Base-by-base conservation (phyloP, 2,113 vertebrate genomes). In the Hippocampus abdominalis region DNA sequence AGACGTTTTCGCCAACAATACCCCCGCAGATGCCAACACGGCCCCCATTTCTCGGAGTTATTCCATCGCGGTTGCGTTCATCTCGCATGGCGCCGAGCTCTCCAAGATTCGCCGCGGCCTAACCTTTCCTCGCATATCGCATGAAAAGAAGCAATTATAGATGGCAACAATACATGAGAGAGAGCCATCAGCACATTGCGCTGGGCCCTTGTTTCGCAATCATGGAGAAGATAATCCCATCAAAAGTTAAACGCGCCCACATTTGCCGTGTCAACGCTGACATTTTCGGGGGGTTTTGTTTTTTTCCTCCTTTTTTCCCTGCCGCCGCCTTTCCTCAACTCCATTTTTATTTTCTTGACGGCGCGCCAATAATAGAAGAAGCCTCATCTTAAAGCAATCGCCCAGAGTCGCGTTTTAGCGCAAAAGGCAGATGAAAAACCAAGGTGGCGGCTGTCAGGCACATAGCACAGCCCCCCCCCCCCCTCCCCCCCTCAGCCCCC, bases 61-160 rank as follows among this genome's bases (percentile, higher is more conserved):
- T 70, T 15, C 49, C 78, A 23, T 53, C 10, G 21, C n/a, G 49
- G 51, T 11, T 73, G 54, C 66, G 42, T 84, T 86, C 78, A 89
- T 66, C 69, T 60, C 69, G 23, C 64, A 23, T 40, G 53, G 46
- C 75, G 76, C 78, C 70, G 44, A 71, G 72, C 65, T 64, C 79
- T 76, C 65, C 81, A 81, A 73, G 61, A 74, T 83, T 81, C 74
- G 77, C 60, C 66, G 56, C 63, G 64, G 56, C 76, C 66, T 80
- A 80, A 82, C 72, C 80, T 85, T 87, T 81, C 25, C 59, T 46
- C 71, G 70, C 68, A 61, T 82, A 81, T 87, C 65, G 76, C 80
- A 81, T 85, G 81, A 89, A 91, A 80, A 83, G 87, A 91, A 91
- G 86, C 88, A 89, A 91, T 92, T 92, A 92, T 88, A 91, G 87